Percentiles rank a stretch among this genome's conserved stretches.
Evolutionary conservation across 2,113 vertebrate species (phyloP).

Genomic region (Smithornis capensis): DNA sequence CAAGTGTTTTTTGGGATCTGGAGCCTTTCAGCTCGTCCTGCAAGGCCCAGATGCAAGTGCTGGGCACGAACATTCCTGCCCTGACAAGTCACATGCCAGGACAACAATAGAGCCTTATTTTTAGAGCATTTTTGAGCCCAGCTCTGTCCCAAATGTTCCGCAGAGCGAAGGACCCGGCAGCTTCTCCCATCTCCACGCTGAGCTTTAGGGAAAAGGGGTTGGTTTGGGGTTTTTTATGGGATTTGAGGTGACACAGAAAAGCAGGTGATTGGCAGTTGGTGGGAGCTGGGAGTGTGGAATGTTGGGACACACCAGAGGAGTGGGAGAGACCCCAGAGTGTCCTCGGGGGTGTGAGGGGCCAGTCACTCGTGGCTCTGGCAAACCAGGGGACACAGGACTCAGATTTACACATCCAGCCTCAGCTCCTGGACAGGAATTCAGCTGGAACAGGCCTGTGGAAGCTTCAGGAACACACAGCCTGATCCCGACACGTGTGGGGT

Average conservation of each 20-base stretch:
- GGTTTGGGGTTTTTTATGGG: background rate
- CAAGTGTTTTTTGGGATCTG: background rate
- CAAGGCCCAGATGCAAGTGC: background rate
- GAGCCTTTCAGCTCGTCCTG: background rate
- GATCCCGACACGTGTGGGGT: rapidly evolving
- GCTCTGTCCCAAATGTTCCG: background rate
- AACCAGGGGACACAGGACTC: background rate
- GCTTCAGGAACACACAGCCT: background rate
- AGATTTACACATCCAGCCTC: background rate
- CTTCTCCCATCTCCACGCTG: background rate
- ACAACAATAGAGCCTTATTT: slow-evolving; percentile 36
- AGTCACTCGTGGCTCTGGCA: background rate
- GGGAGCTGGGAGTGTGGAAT: background rate
- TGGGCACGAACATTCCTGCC: background rate
- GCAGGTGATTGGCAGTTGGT: too few species aligned
- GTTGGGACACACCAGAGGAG: too few species aligned
- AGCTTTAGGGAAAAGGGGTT: background rate
- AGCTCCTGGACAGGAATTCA: background rate
- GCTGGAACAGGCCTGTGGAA: background rate
- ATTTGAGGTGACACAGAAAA: too few species aligned
- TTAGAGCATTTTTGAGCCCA: background rate
- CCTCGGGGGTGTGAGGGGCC: background rate
- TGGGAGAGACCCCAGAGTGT: rapidly evolving
- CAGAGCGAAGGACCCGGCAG: background rate
- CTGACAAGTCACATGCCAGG: background rate